Percentiles rank a stretch among this genome's conserved stretches.
Evolutionary conservation across 1,140 invertebrate species (phyloP).

Genomic region (Solen grandis): DNA sequence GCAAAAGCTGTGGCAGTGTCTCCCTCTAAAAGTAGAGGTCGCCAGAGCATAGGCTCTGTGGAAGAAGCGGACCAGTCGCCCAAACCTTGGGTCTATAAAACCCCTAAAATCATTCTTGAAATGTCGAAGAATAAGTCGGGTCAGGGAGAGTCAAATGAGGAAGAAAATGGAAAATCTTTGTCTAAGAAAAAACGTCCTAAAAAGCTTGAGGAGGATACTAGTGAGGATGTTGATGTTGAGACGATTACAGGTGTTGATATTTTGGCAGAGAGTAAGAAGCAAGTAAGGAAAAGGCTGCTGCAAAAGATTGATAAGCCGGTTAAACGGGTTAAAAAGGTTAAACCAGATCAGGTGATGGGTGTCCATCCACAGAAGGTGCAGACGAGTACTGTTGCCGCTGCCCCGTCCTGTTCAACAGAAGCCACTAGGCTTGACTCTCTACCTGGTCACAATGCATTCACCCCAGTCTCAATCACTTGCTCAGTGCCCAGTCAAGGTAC

Average conservation of each 20-base stretch:
- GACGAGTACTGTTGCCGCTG: conserved; percentile 26
- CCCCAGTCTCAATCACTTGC: not conserved
- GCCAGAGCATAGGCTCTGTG: conserved; percentile 16
- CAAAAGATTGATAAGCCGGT: conserved; percentile 24
- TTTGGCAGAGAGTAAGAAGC: conserved; percentile 24
- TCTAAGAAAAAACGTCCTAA: not conserved
- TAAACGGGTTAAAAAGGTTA: conserved; percentile 44
- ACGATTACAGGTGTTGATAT: conserved; percentile 29
- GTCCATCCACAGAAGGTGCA: conserved; percentile 28
- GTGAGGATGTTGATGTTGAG: conserved; percentile 53
- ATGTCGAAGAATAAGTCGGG: conserved; percentile 30
- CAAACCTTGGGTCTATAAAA: conserved; percentile 52
- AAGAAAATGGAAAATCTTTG: not conserved
- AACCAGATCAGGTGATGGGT: not conserved
- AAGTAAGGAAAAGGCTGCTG: conserved; percentile 39
- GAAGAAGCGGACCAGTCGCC: conserved; percentile 8
- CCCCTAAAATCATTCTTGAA: conserved; percentile 44
- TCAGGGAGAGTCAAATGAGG: conserved; percentile 19
- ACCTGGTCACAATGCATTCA: conserved; percentile 36
- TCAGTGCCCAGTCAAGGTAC: too few species aligned
- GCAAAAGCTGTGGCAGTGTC: conserved; percentile 26
- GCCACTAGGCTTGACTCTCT: conserved; percentile 42
- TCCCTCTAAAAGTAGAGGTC: conserved; percentile 16
- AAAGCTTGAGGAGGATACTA: conserved; percentile 40
- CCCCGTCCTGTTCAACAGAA: conserved; percentile 39